Evolutionary conservation across 2,888 invertebrate species (phyloP), one percentile per base, ranked within the genome.

Genomic region (Nebria brevicollis): DNA sequence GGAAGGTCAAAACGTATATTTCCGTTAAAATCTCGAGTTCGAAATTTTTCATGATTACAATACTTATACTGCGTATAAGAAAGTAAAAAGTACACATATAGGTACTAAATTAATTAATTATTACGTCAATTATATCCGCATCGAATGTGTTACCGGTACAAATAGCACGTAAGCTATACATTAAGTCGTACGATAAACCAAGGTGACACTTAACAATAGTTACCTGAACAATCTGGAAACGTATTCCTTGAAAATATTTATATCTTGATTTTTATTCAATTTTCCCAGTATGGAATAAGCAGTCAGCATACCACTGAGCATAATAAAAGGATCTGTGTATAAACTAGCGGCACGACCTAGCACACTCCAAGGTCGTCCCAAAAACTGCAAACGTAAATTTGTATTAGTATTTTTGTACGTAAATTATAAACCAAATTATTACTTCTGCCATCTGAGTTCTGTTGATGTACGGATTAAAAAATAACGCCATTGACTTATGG

Each of bases 401-500:
- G 34, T 34, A 34, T 34, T 34, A 5, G 2, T 34, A 34, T 34
- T 34, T 34, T 34, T 1, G 1, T 34, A 4, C 1, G 2, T 34
- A 34, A 34, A 34, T 34, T 34, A 34, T 34, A 34, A 34, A 1
- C 34, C 20, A 72, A 13, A 72, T 72, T 72, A 11, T 72, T 87
- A 94, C 93, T 90, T 94, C 93, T 0, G 92, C 88, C 92, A 93
- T 93, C 83, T 90, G 89, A 0, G 94, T 94, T 83, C 94, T 90
- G 85, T 94, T 94, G 72, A 91, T 87, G 85, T 92, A 94, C 1
- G 94, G 93, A 85, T 92, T 90, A 85, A 93, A 94, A 85, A 94
- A 93, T 78, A 93, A 86, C 0, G 94, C 94, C 92, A 94, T 93
- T n/a, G 93, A 93, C 86, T 94, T 94, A 86, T 94, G 94, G 0